phyloP scores from a whole-genome alignment of 2,888 invertebrate species.

The Cremastinae sp. region DNA sequence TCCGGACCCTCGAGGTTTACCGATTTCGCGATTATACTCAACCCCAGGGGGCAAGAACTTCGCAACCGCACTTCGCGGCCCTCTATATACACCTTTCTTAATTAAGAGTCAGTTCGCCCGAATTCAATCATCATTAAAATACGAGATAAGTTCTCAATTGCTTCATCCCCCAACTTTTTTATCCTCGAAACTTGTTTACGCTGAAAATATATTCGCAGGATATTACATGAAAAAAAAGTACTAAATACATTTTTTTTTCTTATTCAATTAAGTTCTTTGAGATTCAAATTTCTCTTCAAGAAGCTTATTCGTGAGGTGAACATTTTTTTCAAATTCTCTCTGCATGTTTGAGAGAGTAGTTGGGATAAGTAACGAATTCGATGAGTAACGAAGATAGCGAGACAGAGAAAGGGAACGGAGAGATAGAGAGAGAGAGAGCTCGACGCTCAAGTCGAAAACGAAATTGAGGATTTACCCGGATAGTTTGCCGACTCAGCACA shows the following conservation, averaged over 20 bases:
- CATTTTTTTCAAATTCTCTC: constrained; percentile 47
- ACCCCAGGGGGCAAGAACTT: constrained; percentile 38
- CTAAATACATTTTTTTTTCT: too few species aligned
- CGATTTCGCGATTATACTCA: constrained; percentile 46
- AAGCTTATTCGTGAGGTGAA: constrained; percentile 12
- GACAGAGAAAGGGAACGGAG: constrained; percentile 23
- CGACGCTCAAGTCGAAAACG: constrained; percentile 47
- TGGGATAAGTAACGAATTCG: constrained; percentile 61
- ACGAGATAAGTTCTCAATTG: constrained; percentile 21
- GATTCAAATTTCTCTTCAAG: constrained; percentile 7
- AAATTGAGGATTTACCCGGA: constrained; percentile 63
- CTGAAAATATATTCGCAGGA: too few species aligned
- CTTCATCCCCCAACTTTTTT: constrained; percentile 16
- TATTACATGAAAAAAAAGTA: too few species aligned
- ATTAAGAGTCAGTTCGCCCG: constrained; percentile 40
- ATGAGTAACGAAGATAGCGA: constrained; percentile 57
- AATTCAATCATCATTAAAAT: constrained; percentile 44
- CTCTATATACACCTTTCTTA: constrained; percentile 27
- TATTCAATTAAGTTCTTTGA: too few species aligned
- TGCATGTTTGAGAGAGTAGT: constrained; percentile 57
- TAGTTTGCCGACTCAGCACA: constrained; percentile 56
- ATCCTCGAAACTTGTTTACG: background rate
- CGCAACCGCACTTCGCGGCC: constrained; percentile 14
- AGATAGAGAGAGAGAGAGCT: constrained; percentile 18
- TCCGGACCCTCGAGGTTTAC: constrained; percentile 40